phyloP scores from a whole-genome alignment of 2,113 vertebrate species.

The Balaenoptera acutorostrata region DNA sequence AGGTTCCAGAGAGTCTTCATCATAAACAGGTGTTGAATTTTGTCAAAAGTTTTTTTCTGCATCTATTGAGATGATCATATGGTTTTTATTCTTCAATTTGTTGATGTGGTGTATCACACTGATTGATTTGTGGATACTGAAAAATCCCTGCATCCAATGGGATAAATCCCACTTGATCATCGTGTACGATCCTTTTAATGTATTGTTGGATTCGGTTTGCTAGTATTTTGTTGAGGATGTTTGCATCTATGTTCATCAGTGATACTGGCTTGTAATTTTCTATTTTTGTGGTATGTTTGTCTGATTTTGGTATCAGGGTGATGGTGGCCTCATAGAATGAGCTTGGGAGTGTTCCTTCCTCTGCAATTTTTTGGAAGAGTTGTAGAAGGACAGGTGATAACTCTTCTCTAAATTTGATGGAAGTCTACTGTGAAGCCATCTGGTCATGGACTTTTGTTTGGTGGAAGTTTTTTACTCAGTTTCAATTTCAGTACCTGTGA shows the following conservation, averaged over 20 bases:
- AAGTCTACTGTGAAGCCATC: background rate
- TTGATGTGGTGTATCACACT: background rate
- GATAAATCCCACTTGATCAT: background rate
- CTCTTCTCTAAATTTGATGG: background rate
- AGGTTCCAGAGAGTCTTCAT: background rate
- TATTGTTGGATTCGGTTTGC: background rate
- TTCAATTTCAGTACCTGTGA: background rate
- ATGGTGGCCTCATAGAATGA: background rate
- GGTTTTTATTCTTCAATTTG: background rate
- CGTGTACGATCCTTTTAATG: background rate
- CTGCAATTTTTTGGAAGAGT: background rate
- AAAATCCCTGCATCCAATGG: background rate
- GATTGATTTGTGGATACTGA: background rate
- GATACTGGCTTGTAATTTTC: background rate
- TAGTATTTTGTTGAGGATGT: background rate
- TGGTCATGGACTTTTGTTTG: background rate
- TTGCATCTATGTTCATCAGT: background rate
- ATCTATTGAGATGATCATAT: background rate
- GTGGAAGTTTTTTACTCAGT: background rate
- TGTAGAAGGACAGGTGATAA: background rate
- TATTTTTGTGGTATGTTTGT: background rate
- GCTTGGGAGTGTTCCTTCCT: background rate
- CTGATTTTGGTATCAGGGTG: background rate
- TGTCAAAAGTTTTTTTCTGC: background rate
- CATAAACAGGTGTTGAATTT: background rate